Conservation (phyloP, 2,888 invertebrate genomes). For the Cetonia aurata region DNA sequence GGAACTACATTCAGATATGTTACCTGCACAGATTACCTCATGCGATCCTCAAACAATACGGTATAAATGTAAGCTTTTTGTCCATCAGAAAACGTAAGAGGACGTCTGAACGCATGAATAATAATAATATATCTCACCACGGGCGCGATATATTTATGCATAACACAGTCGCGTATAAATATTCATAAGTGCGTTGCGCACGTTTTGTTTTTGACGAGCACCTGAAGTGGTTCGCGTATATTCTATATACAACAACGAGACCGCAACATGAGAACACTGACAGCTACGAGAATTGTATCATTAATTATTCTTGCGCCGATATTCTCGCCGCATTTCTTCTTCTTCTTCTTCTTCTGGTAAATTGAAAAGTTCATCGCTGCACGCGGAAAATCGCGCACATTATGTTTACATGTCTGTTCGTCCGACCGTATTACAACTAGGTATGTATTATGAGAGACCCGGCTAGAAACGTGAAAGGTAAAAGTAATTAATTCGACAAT, state of each 20-base stretch:
- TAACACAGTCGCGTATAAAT: slow-evolving; percentile 59
- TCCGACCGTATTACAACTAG: background rate
- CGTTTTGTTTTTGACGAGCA: slow-evolving; percentile 61
- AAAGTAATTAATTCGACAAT: slow-evolving; percentile 41
- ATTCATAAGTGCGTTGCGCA: slow-evolving; percentile 59
- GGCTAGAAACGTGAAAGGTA: slow-evolving; percentile 44
- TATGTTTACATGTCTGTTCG: slow-evolving; percentile 25
- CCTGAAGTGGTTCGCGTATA: slow-evolving; percentile 60
- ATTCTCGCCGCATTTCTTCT: slow-evolving; percentile 21
- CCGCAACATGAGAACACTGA: slow-evolving; percentile 52
- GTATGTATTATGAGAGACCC: slow-evolving; percentile 11
- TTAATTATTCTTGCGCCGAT: slow-evolving; percentile 55
- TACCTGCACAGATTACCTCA: slow-evolving; percentile 11
- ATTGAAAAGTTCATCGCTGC: slow-evolving; percentile 40
- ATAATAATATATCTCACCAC: slow-evolving; percentile 63
- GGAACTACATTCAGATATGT: slow-evolving; percentile 1
- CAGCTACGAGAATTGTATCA: slow-evolving; percentile 59
- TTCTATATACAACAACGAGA: slow-evolving; percentile 50
- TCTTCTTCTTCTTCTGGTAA: slow-evolving; percentile 19
- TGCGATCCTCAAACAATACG: slow-evolving; percentile 33
- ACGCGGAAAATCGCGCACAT: slow-evolving; percentile 28
- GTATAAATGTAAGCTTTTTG: slow-evolving; percentile 41
- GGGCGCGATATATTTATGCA: slow-evolving; percentile 63
- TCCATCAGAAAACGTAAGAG: slow-evolving; percentile 22
- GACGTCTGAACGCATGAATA: slow-evolving; percentile 56